phyloP scores from a whole-genome alignment of 2,888 invertebrate genomes.

The Andrena hattorfiana region DNA sequence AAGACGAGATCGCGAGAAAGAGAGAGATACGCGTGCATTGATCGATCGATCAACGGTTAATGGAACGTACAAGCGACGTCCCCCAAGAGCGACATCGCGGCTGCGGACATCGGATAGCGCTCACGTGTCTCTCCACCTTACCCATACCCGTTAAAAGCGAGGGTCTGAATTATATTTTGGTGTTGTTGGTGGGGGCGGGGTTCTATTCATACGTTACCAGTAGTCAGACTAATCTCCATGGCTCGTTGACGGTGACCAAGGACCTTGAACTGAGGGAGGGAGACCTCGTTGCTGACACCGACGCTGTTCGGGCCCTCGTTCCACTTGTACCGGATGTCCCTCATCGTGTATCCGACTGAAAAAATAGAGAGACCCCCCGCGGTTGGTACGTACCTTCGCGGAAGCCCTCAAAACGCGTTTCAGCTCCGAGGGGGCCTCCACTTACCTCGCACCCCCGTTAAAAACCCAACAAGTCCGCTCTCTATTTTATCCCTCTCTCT shows the following conservation, averaged over 20 bases:
- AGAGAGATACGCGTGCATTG: slow-evolving; percentile 67
- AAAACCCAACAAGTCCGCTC: slow-evolving; percentile 81
- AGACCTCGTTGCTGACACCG: slow-evolving; percentile 97
- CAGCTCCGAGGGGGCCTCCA: slow-evolving; percentile 79
- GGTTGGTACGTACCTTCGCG: slow-evolving; percentile 84
- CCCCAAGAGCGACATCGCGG: slow-evolving; percentile 65
- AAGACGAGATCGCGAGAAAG: slow-evolving; percentile 64
- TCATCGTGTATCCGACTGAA: slow-evolving; percentile 99
- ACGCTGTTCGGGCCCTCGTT: slow-evolving; percentile 98
- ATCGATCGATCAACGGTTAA: slow-evolving; percentile 72
- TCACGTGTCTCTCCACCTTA: slow-evolving; percentile 74
- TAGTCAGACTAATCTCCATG: slow-evolving; percentile 98
- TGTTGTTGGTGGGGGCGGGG: slow-evolving; percentile 66
- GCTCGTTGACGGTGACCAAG: slow-evolving; percentile 98
- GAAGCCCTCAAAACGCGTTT: slow-evolving; percentile 77
- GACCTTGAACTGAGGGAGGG: slow-evolving; percentile 99
- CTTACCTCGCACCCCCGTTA: slow-evolving; percentile 78
- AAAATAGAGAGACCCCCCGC: slow-evolving; percentile 84
- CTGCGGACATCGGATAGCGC: slow-evolving; percentile 74
- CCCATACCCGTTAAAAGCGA: slow-evolving; percentile 72
- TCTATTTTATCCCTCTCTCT: slow-evolving; percentile 62
- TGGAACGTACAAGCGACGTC: slow-evolving; percentile 45
- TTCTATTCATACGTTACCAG: slow-evolving; percentile 90
- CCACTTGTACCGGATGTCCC: slow-evolving; percentile 99
- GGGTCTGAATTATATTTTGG: slow-evolving; percentile 59